Evolutionary conservation across 2,113 vertebrate species (phyloP), one percentile per base, ranked within the genome.

Genomic region (Syngnathus scovelli): DNA sequence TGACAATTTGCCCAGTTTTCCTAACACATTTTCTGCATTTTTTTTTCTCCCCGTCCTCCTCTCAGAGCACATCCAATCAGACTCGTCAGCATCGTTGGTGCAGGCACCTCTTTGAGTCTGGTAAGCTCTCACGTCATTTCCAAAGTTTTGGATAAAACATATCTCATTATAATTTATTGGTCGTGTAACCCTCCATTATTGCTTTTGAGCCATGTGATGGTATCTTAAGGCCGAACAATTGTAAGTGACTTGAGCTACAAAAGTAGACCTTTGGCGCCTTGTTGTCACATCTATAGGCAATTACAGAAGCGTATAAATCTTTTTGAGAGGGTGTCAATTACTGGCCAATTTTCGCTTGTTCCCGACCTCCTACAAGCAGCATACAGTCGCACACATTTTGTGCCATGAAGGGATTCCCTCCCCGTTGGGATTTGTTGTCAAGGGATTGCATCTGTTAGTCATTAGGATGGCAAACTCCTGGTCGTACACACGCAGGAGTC

Each of bases 21-120:
- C 62, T 81, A 10, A 82, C 66, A 10, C 38, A 4, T 46, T 16
- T 8, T 27, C 23, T 67, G 16, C 19, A 13, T 33, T 52, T 33
- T 44, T 33, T 33, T 33, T 33, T 33, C 3, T 3, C 27, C 27
- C 49, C 19, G 10, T 33, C 60, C 52, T 59, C 11, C 48, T 37
- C 33, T 44, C 27, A 18, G 37, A 23, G 15, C 66, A 86, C 70
- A 62, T 79, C 69, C 75, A 72, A 77, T 54, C 63, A 62, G 71
- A 80, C 65, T 33, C 66, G 43, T 69, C 71, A 23, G 64, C 61
- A 23, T 18, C 39, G 21, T 27, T 75, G 48, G 69, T 56, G 74
- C 72, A 52, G 44, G 66, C 46, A 67, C 62, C 74, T 61, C 68
- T 52, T 83, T 21, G 36, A 39, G 39, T 75, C 69, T 54, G 64